A percentile compares a stretch with the other conserved stretches of the same genome.
These are phyloP conservation scores for Linnaemya tessellans DNA, from an alignment of 2,888 invertebrate genomes.

Conservation along the genomic window DNA sequence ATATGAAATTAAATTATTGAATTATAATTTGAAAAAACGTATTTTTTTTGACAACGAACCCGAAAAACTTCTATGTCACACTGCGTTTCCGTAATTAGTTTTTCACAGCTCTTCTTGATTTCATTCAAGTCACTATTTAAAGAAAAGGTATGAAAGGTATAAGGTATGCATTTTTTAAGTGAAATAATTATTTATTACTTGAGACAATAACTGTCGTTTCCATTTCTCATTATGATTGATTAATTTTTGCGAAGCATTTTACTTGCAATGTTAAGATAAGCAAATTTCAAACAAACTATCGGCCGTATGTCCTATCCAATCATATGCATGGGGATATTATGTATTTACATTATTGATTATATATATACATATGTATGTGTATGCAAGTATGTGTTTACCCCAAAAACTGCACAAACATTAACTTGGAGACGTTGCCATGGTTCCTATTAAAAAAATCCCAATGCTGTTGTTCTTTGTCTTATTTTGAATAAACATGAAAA, in stretches of 20 bases:
- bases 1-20: slow-evolving; percentile 13
- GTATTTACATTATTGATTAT: not conserved
- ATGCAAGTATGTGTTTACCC: not conserved
- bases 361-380: not conserved
- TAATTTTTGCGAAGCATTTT: not conserved
- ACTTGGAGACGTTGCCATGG: slow-evolving; percentile 48
- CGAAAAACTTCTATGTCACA: slow-evolving; percentile 77
- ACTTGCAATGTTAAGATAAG: not conserved
- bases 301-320: not conserved
- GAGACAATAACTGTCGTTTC: slow-evolving; percentile 17
- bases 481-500: not conserved
- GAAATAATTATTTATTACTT: slow-evolving; percentile 29
- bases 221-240: slow-evolving; percentile 40
- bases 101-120: slow-evolving; percentile 77
- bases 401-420: not conserved
- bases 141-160: not conserved
- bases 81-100: slow-evolving; percentile 77
- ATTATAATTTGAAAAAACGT: slow-evolving; percentile 1
- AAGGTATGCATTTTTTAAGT: not conserved
- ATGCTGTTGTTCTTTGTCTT: not conserved
- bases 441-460: slow-evolving; percentile 3
- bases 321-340: too few species aligned
- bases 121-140: slow-evolving; percentile 63
- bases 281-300: not conserved
- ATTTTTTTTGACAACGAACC: slow-evolving; percentile 69